phyloP scores from a whole-genome alignment of 2,113 vertebrate species.

The cattle (Bos taurus) region ARS-UCD2.0 NC_037338.1:59169501-59170000 shows the following conservation, averaged over 20 bases:
- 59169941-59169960: background rate
- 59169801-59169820: constrained; percentile 47
- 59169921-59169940: background rate
- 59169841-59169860: constrained; percentile 64
- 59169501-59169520: background rate
- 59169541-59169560: constrained; percentile 54
- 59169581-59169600: constrained; percentile 51
- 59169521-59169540: background rate
- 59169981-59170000: background rate
- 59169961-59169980: background rate
- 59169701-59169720: constrained; percentile 50
- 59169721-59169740: constrained; percentile 55
- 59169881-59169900: constrained; percentile 2
- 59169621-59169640: constrained; percentile 57
- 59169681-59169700: constrained; percentile 60
- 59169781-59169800: constrained; percentile 58
- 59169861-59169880: background rate
- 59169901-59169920: background rate
- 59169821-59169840: constrained; percentile 44
- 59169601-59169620: constrained; percentile 51
- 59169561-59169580: constrained; percentile 53
- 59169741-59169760: constrained; percentile 64
- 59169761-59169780: constrained; percentile 65
- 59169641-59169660: constrained; percentile 67
- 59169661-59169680: constrained; percentile 56